Evolutionary conservation across 2,113 vertebrate species (phyloP).

Genomic region (Protobothrops mucrosquamatus): DNA sequence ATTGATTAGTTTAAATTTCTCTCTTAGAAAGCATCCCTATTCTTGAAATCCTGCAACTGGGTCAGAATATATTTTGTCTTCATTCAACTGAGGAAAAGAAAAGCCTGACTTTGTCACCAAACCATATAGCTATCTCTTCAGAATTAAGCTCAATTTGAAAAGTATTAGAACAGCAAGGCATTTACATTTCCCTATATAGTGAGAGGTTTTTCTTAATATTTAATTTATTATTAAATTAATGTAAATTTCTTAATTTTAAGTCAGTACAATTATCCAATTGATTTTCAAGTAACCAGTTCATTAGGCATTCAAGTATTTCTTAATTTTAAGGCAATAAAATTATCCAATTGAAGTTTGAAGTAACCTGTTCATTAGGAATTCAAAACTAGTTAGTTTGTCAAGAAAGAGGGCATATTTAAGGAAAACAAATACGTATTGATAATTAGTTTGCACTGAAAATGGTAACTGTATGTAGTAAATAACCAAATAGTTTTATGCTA

Average conservation of each 20-base stretch:
- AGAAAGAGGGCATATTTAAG: not conserved
- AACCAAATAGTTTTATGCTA: not conserved
- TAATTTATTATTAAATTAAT: not conserved
- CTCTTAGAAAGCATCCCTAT: not conserved
- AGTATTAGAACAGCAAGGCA: not conserved
- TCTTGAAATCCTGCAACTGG: not conserved
- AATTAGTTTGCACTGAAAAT: not conserved
- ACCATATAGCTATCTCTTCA: not conserved
- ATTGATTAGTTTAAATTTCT: not conserved
- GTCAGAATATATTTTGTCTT: not conserved
- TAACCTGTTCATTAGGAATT: not conserved
- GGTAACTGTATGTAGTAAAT: not conserved
- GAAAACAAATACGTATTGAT: not conserved
- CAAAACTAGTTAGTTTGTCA: not conserved
- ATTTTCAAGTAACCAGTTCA: not conserved
- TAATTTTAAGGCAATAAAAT: not conserved
- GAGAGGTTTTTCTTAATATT: not conserved
- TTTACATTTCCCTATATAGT: not conserved
- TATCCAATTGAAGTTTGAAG: not conserved
- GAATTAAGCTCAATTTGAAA: not conserved
- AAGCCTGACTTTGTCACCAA: not conserved
- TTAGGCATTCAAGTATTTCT: not conserved
- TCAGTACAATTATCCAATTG: not conserved
- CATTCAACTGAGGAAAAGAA: not conserved
- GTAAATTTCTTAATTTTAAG: not conserved